Base-by-base conservation (phyloP, 1,140 invertebrate species). In the Sycophila sp. region DNA sequence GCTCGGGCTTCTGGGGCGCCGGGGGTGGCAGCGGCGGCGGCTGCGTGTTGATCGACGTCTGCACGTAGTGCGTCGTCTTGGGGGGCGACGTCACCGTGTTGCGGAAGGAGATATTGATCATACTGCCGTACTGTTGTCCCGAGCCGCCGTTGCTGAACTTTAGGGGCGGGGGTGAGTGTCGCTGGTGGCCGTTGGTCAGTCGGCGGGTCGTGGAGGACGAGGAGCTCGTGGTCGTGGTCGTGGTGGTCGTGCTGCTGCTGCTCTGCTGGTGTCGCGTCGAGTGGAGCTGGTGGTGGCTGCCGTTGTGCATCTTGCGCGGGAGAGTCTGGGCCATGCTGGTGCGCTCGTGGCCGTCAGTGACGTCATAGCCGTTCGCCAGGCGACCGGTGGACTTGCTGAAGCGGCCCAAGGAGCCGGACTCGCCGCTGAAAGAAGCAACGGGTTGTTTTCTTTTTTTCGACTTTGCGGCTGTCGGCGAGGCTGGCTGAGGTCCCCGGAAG, bases 381-480 rank as follows among this genome's bases (percentile, higher is more conserved):
- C 92, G 88, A 76, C 92, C 89, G 17, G 92, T 92, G 0, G 91
- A 92, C 81, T 93, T 94, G 87, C 93, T 94, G 85, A 93, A 91
- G 67, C 94, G 89, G 40, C 92, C 92, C 69, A 95, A 85, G 2
- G 93, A 82, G 67, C 73, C 80, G 63, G 82, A 78, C 71, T 70
- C 69, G 22, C 56, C 65, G 47, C 80, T 83, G 76, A 74, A 81
- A 80, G 71, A 59, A 49, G 22, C 24, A 56, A 28, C 42, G 10
- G 17, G 34, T 13, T 62, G 1, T 26, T 45, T 45, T 49, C 4
- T 17, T 51, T 40, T 59, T 59, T n/a, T n/a, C n/a, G n/a, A n/a
- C n/a, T n/a, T n/a, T n/a, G n/a, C n/a, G n/a, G n/a, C n/a, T n/a
- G n/a, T n/a, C n/a, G n/a, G n/a, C n/a, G n/a, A n/a, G n/a, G n/a